phyloP scores from a whole-genome alignment of 1,140 invertebrate species.

The Drosophila asahinai region DNA sequence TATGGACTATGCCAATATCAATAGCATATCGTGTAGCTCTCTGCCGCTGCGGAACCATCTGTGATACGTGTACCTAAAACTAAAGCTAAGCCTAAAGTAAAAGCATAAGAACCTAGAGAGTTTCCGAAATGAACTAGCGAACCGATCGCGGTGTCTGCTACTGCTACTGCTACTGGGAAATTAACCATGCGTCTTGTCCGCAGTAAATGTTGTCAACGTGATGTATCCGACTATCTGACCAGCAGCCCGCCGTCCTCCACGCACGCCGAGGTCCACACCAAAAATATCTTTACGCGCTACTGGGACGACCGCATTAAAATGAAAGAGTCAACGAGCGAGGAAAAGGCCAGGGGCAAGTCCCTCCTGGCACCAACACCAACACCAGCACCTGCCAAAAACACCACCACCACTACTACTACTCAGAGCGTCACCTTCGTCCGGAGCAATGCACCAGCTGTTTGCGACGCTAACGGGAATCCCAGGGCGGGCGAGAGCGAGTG shows the following conservation, averaged over 20 bases:
- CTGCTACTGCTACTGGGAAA: conserved; percentile 90
- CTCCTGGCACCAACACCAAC: conserved; percentile 10
- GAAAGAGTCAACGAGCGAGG: conserved; percentile 37
- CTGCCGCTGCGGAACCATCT: conserved; percentile 28
- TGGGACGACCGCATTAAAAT: conserved; percentile 54
- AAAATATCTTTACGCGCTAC: conserved; percentile 76
- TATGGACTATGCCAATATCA: conserved; percentile 14
- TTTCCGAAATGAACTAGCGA: conserved; percentile 40
- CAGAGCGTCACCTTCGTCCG: conserved; percentile 70
- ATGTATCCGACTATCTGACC: conserved; percentile 87
- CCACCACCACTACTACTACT: conserved; percentile 14
- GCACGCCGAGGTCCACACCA: conserved; percentile 86
- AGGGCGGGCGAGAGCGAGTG: conserved; percentile 86
- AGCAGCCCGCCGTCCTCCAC: conserved; percentile 84
- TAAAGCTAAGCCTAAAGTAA: conserved; percentile 26
- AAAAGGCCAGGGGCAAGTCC: conserved; percentile 35
- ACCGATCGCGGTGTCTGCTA: conserved; percentile 89
- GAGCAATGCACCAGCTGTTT: conserved; percentile 38
- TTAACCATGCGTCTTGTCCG: conserved; percentile 94
- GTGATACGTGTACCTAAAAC: conserved; percentile 48
- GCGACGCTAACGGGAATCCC: conserved; percentile 35
- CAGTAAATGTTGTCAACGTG: conserved; percentile 93
- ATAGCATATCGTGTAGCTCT: conserved; percentile 29
- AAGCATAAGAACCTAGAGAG: conserved; percentile 6
- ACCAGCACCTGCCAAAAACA: conserved; percentile 41